Base-by-base conservation (phyloP, 2,888 invertebrate species). In the Leuctra nigra region DNA sequence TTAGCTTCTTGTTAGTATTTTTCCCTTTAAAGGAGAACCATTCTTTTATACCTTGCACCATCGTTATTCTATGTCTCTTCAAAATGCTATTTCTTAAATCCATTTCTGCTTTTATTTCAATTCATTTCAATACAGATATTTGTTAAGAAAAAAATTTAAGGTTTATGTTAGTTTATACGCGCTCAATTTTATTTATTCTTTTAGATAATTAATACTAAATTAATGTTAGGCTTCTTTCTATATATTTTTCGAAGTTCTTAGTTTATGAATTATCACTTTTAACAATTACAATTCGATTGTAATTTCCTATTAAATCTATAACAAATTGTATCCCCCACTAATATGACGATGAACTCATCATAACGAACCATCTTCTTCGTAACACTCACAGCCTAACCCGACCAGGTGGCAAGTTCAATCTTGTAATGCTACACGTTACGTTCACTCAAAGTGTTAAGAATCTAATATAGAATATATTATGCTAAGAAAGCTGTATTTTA, bases 251-350 rank as follows among this genome's bases (percentile, higher is more conserved):
- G 41, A 11, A 11, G 20, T 50, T 20, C 35, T 7, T 35, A 29
- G 33, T 33, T 50, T 20, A 35, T 50, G 20, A 18, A 33, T 33
- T 29, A 50, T 33, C 33, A 50, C 50, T 18, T 22, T 33, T 13
- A 35, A 41, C 33, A 35, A 50, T 33, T 50, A 33, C 50, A 50
- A 50, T 35, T 50, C 35, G 20, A 50, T 20, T 22, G 33, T 9
- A 50, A 20, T 50, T 50, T 16, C 11, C 29, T 50, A 50, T 50
- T 50, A 50, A 33, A 50, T 50, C 33, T 35, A 50, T 50, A 50
- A 50, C 50, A 50, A 50, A 41, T 41, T 20, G n/a, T 41, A 18
- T 20, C n/a, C 18, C 20, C 41, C 20, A n/a, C 41, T 18, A 29
- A 6, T 29, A 11, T 7, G 29, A 6, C 41, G 36, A 36, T 20